Base-by-base conservation (phyloP, 1,140 invertebrate species). In the Agraylea sexmaculata region DNA sequence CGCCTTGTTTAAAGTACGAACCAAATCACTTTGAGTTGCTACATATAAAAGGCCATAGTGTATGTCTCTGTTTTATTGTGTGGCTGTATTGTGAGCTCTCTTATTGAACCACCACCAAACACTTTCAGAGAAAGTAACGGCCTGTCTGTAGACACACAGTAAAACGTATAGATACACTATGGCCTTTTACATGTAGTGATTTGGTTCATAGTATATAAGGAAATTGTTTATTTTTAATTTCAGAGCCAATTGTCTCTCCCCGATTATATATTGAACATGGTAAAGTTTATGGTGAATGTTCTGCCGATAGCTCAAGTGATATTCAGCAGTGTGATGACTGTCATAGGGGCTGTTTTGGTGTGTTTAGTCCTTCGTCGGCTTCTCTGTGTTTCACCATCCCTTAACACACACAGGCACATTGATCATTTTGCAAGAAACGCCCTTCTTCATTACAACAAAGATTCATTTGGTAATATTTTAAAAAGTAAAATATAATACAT, bases 231-330 rank as follows among this genome's bases (percentile, higher is more conserved):
- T 47, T 46, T 48, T 56, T 59, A 42, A 45, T 64, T 69, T 53
- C 60, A 75, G 73, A 64, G 69, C 49, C 71, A 74, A 66, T 61
- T 66, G 29, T 64, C 73, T 44, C 57, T 80, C 6, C 72, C 74
- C 3, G 51, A 54, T 32, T 60, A 64, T 35, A 67, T 76, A 12
- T 50, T 55, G 29, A 40, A 47, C 22, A 51, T 69, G 1, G 59
- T 74, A 28, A 71, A 69, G 44, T 63, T 69, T 33, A 60, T 55
- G 40, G 60, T 64, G 1, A 60, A 64, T 0, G 45, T 73, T 7
- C 32, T 72, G 35, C 71, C 70, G 15, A 55, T 58, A 1, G 7
- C 60, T 13, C 59, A 63, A 10, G 52, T 49, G 29, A 29, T 58
- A 10, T 43, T 60, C 17, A 53, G 61, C 35, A 46, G 39, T 17